These are phyloP conservation scores for Apoderus coryli DNA, from an alignment of 2,888 invertebrate genomes.

Conservation along the genomic window DNA sequence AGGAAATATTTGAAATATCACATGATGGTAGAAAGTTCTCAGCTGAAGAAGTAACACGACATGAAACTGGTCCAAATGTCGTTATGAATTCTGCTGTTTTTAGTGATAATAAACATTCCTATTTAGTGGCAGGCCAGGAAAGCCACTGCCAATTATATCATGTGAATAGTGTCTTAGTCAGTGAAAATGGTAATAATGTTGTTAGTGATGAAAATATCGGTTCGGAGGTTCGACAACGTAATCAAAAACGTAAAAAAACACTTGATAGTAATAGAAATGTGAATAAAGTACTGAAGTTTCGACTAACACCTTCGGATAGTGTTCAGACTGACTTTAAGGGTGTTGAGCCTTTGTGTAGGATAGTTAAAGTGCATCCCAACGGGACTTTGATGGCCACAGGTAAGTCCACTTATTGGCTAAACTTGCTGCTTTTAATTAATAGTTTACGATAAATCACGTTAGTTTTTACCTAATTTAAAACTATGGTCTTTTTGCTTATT, in stretches of 20 bases:
- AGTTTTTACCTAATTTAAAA: too few relatives aligned
- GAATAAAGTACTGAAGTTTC: slow-evolving; percentile 49
- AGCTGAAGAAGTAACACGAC: slow-evolving; percentile 76
- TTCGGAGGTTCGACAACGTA: slow-evolving; percentile 37
- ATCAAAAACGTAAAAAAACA: slow-evolving; percentile 39
- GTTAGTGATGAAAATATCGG: slow-evolving; percentile 30
- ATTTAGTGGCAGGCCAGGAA: slow-evolving; percentile 82
- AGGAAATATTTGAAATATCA: slow-evolving; percentile 88
- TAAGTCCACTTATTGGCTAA: too few relatives aligned
- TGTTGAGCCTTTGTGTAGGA: slow-evolving; percentile 72
- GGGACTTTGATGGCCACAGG: slow-evolving; percentile 75
- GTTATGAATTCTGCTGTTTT: slow-evolving; percentile 83
- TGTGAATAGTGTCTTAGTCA: slow-evolving; percentile 39
- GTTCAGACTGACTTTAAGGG: slow-evolving; percentile 72
- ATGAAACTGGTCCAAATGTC: slow-evolving; percentile 78
- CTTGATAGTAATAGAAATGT: slow-evolving; percentile 36
- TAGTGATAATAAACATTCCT: slow-evolving; percentile 56
- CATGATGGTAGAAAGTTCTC: slow-evolving; percentile 71
- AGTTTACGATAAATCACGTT: too few relatives aligned
- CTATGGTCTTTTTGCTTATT: too few relatives aligned
- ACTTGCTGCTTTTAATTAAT: too few relatives aligned
- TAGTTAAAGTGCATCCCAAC: slow-evolving; percentile 53
- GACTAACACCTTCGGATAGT: slow-evolving; percentile 63
- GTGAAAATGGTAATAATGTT: slow-evolving; percentile 28
- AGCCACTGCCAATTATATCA: slow-evolving; percentile 78